Conservation (phyloP, 2,797 vertebrate genomes). For the Gobionotothen gibberifrons region DNA sequence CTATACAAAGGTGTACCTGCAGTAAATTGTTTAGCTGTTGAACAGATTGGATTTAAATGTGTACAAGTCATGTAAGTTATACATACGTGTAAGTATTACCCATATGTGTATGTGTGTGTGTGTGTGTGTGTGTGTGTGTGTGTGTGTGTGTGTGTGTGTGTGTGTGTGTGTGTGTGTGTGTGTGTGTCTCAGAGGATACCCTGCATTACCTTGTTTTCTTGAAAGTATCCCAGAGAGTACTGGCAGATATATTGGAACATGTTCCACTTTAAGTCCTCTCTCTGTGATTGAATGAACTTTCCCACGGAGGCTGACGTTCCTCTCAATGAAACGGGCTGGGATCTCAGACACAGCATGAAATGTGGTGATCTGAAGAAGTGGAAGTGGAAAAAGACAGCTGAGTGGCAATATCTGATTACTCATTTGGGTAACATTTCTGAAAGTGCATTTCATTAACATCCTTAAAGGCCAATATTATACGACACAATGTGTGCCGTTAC, state of each 20-base stretch:
- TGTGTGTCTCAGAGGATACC: conserved; percentile 62
- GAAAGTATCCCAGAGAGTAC: conserved; percentile 84
- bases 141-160: no score
- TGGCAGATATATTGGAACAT: conserved; percentile 90
- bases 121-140: neutral
- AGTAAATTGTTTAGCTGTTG: neutral
- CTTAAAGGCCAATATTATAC: neutral
- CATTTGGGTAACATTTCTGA: neutral
- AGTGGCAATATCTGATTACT: neutral
- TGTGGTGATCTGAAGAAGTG: conserved; percentile 81
- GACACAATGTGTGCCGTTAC: neutral
- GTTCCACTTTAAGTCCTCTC: conserved; percentile 90
- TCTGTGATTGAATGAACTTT: conserved; percentile 86
- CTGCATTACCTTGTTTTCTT: conserved; percentile 82
- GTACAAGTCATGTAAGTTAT: neutral
- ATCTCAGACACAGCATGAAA: conserved; percentile 89
- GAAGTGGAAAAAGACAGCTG: conserved; percentile 3
- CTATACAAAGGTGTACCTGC: conserved; percentile 12
- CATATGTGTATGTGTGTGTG: no score
- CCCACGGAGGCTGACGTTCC: conserved; percentile 90
- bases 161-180: neutral
- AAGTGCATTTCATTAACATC: conserved; percentile 1
- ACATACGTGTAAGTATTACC: no score
- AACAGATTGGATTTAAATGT: neutral
- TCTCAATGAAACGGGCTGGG: conserved; percentile 89